Conservation (phyloP, 2,797 vertebrate species). For the Lithobates pipiens region DNA sequence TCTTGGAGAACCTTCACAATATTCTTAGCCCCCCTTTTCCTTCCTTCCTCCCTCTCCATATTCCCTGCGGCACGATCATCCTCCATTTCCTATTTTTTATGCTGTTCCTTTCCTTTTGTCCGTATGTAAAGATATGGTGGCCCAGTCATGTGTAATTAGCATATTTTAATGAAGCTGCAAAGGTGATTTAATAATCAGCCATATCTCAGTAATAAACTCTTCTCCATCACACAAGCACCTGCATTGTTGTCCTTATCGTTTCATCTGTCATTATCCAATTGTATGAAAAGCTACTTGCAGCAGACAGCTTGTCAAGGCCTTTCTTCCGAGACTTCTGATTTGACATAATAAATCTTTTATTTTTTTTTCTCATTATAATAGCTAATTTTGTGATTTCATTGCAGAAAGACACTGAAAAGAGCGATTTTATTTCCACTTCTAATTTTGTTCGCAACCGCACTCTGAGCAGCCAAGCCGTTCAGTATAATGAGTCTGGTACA, state of each 20-base stretch:
- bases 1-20: neutral
- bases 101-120: conserved; percentile 46
- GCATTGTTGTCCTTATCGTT: conserved; percentile 34
- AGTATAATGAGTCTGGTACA: conserved; percentile 82
- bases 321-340: neutral
- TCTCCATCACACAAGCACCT: neutral
- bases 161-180: conserved; percentile 50
- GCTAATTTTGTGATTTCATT: conserved; percentile 48
- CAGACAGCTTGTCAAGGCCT: neutral
- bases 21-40: conserved; percentile 35
- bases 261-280: conserved; percentile 23
- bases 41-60: conserved; percentile 46
- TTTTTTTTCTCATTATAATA: neutral
- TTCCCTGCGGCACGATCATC: conserved; percentile 28
- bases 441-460: conserved; percentile 78
- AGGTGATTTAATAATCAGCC: conserved; percentile 22
- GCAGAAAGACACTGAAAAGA: conserved; percentile 64
- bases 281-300: neutral
- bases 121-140: conserved; percentile 6
- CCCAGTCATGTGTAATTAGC: conserved; percentile 11
- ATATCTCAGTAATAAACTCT: conserved; percentile 6
- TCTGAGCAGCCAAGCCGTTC: conserved; percentile 80
- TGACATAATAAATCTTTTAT: neutral
- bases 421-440: conserved; percentile 73
- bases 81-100: conserved; percentile 46